Evolutionary conservation across 2,888 invertebrate genomes (phyloP).

Genomic region (Micropterix aruncella): DNA sequence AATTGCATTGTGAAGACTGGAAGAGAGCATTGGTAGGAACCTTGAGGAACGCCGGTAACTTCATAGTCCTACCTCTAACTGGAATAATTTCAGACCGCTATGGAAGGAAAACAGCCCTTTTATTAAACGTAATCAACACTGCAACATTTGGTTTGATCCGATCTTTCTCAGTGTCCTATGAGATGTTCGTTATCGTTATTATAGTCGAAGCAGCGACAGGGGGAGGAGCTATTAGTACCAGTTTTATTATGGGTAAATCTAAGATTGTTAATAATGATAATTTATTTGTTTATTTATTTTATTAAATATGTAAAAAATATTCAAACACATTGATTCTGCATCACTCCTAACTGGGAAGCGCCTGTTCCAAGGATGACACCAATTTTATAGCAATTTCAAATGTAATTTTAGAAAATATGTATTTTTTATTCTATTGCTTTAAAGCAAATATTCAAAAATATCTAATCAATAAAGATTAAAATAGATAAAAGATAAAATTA

Average conservation of each 20-base stretch:
- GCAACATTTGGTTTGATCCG: slow-evolving; percentile 36
- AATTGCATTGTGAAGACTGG: slow-evolving; percentile 47
- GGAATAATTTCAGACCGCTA: slow-evolving; percentile 60
- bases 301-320: too few relatives aligned
- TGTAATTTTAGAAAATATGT: too few relatives aligned
- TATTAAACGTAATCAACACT: slow-evolving; percentile 27
- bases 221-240: slow-evolving; percentile 42
- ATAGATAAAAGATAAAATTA: too few relatives aligned
- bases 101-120: slow-evolving; percentile 29
- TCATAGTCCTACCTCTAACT: slow-evolving; percentile 54
- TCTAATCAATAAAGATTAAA: too few relatives aligned
- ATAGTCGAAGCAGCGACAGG: slow-evolving; percentile 42
- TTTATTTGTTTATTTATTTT: too few relatives aligned
- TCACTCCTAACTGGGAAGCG: too few relatives aligned
- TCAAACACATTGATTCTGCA: too few relatives aligned
- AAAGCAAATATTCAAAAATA: too few relatives aligned
- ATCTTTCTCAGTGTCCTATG: slow-evolving; percentile 42
- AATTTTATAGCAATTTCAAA: too few relatives aligned
- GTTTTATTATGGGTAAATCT: slow-evolving; percentile 38
- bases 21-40: slow-evolving; percentile 63
- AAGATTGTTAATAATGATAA: too few relatives aligned
- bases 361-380: too few relatives aligned
- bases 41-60: slow-evolving; percentile 57
- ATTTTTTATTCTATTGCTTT: too few relatives aligned
- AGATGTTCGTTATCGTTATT: slow-evolving; percentile 41